Evolutionary conservation across 2,888 invertebrate genomes (phyloP), one percentile per base, ranked within the genome.

Genomic region (Mythimna impura): DNA sequence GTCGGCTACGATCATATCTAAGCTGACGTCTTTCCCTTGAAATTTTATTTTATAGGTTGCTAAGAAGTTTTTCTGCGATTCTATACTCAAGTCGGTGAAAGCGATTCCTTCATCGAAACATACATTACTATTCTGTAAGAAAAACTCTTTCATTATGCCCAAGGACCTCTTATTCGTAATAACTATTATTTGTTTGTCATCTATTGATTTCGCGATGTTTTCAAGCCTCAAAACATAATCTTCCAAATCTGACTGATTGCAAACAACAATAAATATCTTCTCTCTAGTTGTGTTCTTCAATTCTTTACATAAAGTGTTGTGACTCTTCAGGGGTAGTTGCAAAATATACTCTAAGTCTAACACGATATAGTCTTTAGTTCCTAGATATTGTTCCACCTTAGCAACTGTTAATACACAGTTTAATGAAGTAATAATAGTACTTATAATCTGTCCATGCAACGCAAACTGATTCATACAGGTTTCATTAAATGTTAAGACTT

Each of bases 171-270:
- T 34, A 10, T 74, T 20, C 5, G 66, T 47, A 30, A 74, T 20
- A 9, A 74, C 20, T 60, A 74, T 66, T 36, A 36, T 36, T 30
- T 43, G 66, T 34, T 74, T 75, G 3, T 12, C 60, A 5, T 36
- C 60, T 25, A 74, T n/a, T n/a, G 75, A 54, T 36, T 66, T 61
- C 0, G n/a, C 66, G 3, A 75, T 66, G 66, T 54, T 47, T 52
- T 75, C 60, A 54, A 74, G 76, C 10, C 34, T 66, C 7, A 43
- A 36, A 25, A 43, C 2, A 22, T 12, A 14, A 36, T 52, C 30
- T 10, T 10, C 54, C 14, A 25, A 20, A n/a, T 54, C 50, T 25
- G 1, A 54, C 61, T 36, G 20, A 20, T 50, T 20, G 6, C 50
- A 50, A 50, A 50, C 20, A 20, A n/a, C 20, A 50, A 50, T 50